phyloP scores from a whole-genome alignment of 1,140 invertebrate species.

The Ericerus pela region DNA sequence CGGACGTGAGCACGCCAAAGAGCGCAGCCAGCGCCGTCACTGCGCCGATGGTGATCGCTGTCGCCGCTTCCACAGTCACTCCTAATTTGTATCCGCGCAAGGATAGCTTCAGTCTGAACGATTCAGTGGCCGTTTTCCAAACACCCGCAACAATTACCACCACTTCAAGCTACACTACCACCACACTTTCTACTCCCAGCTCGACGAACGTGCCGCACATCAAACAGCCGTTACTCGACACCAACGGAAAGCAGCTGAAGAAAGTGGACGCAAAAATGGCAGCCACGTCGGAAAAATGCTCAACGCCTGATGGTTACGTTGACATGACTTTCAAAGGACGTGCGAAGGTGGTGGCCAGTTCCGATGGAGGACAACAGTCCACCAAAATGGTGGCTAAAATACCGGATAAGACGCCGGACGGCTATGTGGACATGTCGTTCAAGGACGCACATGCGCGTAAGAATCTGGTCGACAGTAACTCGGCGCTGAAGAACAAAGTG shows the following conservation, averaged over 20 bases:
- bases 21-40: not conserved
- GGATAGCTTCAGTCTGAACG: constrained; percentile 18
- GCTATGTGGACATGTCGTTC: constrained; percentile 45
- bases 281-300: no score
- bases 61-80: no score
- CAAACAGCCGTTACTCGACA: constrained; percentile 17
- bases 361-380: constrained; percentile 23
- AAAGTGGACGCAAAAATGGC: constrained; percentile 17
- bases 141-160: no score
- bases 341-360: no score
- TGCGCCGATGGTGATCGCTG: not conserved
- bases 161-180: no score
- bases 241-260: constrained; percentile 17
- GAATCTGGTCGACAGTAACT: constrained; percentile 26
- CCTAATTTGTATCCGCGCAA: constrained; percentile 20
- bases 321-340: constrained; percentile 28
- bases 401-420: constrained; percentile 35
- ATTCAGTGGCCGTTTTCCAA: constrained; percentile 16
- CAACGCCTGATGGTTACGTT: constrained; percentile 29
- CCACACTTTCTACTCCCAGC: no score
- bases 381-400: constrained; percentile 32
- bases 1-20: no score
- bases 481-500: constrained; percentile 21
- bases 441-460: constrained; percentile 23
- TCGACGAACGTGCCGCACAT: constrained; percentile 16